Evolutionary conservation across 2,113 vertebrate species (phyloP), one percentile per base, ranked within the genome.

Genomic region (Salvelinus fontinalis): DNA sequence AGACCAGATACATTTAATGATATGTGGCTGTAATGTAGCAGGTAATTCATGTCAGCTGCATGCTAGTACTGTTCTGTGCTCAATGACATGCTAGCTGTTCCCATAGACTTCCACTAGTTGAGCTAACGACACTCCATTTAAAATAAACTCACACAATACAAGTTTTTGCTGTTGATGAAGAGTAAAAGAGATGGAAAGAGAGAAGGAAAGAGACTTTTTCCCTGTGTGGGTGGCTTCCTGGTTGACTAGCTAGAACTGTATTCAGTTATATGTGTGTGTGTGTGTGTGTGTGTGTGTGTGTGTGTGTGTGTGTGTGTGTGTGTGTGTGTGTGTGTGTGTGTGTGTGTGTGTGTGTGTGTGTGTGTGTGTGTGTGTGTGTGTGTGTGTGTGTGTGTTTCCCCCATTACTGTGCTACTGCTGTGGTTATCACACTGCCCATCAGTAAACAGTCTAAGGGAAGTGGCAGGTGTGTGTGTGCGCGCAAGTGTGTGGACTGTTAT

Each of bases 301-400:
- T 83, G 75, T 82, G 78, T 76, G 69, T 79, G n/a, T 73, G 79
- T 78, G 69, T 83, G 75, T 82, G 78, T 76, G 69, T 79, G n/a
- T 73, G 79, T 78, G 69, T 83, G 75, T 82, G 78, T 76, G 69
- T 79, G n/a, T 73, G 79, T 78, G 69, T 83, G 75, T 82, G 78
- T 76, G 69, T 79, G n/a, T 73, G 79, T 78, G 69, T 83, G 75
- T 82, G 78, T 76, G 69, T 79, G n/a, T 73, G 79, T 78, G 69
- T 83, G 75, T 82, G 78, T 76, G 69, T 79, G n/a, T 73, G 79
- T 78, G 69, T 83, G 75, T 82, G 78, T 76, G 69, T 79, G n/a
- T 73, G 79, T 78, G 69, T 79, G n/a, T 73, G 79, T 78, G 69
- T 83, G 75, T 82, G 78, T 76, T 60, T 60, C 59, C 59, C 20